A percentile compares a stretch with the other conserved stretches of the same genome.
These are phyloP conservation scores for Idris sp. DNA, from an alignment of 1,140 invertebrate genomes.

Conservation along the genomic window DNA sequence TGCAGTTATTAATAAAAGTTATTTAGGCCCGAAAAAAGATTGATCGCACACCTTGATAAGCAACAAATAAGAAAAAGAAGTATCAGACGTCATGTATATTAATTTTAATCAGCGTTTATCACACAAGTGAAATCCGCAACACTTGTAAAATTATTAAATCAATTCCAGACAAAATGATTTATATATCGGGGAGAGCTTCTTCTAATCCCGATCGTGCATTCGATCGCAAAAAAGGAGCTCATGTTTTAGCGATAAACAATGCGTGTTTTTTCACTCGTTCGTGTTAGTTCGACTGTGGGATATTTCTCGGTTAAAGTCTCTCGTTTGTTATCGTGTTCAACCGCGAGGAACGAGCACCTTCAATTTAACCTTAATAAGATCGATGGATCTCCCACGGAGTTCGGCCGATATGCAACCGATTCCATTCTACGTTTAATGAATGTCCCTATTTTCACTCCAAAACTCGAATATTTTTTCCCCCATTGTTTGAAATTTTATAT, in stretches of 20 bases:
- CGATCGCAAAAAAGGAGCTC: slow-evolving; percentile 21
- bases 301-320: slow-evolving; percentile 52
- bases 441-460: too few relatives aligned
- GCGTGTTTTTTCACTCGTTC: slow-evolving; percentile 35
- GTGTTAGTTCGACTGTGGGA: slow-evolving; percentile 40
- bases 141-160: too few relatives aligned
- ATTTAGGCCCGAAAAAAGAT: slow-evolving; percentile 49
- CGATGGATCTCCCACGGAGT: slow-evolving; percentile 68
- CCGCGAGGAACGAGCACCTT: slow-evolving; percentile 68
- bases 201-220: slow-evolving; percentile 13
- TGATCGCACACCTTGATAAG: slow-evolving; percentile 51
- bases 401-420: slow-evolving; percentile 45
- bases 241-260: slow-evolving; percentile 35
- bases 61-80: too few relatives aligned
- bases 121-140: slow-evolving; percentile 5
- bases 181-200: slow-evolving; percentile 12
- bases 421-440: slow-evolving; percentile 19
- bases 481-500: too few relatives aligned
- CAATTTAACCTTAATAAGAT: slow-evolving; percentile 74
- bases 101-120: slow-evolving; percentile 45
- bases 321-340: slow-evolving; percentile 69
- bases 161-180: too few relatives aligned
- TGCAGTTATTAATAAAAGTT: slow-evolving; percentile 53
- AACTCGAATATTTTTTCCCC: too few relatives aligned
- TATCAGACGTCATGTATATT: too few relatives aligned